These are phyloP conservation scores for Amblyornis subalaris DNA, from an alignment of 2,113 vertebrate species.

Conservation along the genomic window DNA sequence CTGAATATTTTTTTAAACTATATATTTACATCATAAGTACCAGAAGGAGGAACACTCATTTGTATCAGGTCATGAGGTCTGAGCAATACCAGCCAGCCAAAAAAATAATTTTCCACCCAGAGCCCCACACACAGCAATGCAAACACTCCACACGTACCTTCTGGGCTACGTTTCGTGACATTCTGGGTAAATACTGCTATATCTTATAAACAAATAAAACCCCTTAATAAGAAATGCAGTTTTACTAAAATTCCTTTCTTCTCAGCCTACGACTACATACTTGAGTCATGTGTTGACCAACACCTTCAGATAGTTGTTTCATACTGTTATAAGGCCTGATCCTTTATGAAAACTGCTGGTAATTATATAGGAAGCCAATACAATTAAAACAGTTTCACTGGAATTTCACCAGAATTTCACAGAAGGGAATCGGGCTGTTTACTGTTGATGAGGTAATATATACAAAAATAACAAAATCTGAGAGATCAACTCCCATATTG, in stretches of 20 bases:
- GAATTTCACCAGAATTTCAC: not conserved
- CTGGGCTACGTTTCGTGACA: not conserved
- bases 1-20: not conserved
- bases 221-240: not conserved
- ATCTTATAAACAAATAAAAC: not conserved
- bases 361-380: not conserved
- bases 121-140: accelerated
- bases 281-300: not conserved
- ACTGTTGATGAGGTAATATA: not conserved
- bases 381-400: not conserved
- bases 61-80: not conserved
- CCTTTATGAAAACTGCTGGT: not conserved
- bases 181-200: not conserved
- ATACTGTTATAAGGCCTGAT: not conserved
- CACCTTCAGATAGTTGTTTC: not conserved
- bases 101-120: not conserved
- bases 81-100: not conserved
- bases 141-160: not conserved
- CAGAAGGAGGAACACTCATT: not conserved
- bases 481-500: not conserved
- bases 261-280: not conserved
- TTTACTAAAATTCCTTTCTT: not conserved
- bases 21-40: not conserved
- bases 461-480: not conserved
- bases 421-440: not conserved